Percentiles rank a stretch among this genome's conserved stretches.
These are phyloP conservation scores for Xyliphius kryptos DNA, from an alignment of 2,113 vertebrate species.

Conservation along the genomic window DNA sequence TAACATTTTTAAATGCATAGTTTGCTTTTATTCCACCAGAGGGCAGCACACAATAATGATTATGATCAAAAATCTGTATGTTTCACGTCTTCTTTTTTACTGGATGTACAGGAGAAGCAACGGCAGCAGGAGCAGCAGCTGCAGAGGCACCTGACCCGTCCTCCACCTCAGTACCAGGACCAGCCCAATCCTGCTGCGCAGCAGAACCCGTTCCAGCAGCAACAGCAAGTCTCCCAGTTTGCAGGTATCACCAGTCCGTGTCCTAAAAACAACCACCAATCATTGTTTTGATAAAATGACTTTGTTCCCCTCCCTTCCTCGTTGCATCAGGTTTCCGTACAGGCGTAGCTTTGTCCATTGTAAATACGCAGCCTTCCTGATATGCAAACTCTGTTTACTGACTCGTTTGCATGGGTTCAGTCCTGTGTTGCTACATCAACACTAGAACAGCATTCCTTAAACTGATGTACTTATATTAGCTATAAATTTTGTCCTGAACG, in stretches of 20 bases:
- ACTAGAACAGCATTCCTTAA: too few species aligned
- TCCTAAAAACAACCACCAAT: background rate
- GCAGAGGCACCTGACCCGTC: slow-evolving; percentile 87
- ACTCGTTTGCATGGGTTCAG: slow-evolving; percentile 50
- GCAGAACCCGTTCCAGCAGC: slow-evolving; percentile 79
- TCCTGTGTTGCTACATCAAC: too few species aligned
- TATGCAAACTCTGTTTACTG: slow-evolving; percentile 38
- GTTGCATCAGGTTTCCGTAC: slow-evolving; percentile 16
- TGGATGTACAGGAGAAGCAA: slow-evolving; percentile 77
- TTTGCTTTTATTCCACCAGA: too few species aligned
- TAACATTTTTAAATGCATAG: too few species aligned
- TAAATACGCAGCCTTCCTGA: slow-evolving; percentile 5
- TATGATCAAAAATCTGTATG: background rate
- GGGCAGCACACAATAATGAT: too few species aligned
- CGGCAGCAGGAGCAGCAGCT: slow-evolving; percentile 85
- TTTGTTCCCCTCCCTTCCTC: too few species aligned
- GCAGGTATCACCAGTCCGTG: slow-evolving; percentile 58
- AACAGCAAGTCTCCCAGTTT: slow-evolving; percentile 77
- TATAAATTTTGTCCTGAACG: background rate
- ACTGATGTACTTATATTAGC: too few species aligned
- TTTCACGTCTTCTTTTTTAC: slow-evolving; percentile 1
- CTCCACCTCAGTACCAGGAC: slow-evolving; percentile 94
- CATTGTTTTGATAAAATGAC: too few species aligned
- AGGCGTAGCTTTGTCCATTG: slow-evolving; percentile 15
- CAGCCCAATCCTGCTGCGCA: slow-evolving; percentile 59